Percentiles rank a stretch among this genome's conserved stretches.
Evolutionary conservation across 2,888 invertebrate species (phyloP).

Genomic region (Megalurothrips usitatus): DNA sequence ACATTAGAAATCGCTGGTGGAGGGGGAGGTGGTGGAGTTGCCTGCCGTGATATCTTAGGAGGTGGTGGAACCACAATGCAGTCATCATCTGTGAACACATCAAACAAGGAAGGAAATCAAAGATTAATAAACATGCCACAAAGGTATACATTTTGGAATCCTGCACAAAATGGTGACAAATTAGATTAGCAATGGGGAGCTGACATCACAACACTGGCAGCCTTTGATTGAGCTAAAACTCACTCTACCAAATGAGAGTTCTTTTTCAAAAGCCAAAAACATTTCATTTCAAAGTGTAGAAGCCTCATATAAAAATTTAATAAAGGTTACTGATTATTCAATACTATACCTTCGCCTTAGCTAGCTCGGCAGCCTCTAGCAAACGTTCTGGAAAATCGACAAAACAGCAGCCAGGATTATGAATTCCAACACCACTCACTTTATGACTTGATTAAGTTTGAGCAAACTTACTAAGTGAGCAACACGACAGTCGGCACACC

Average conservation of each 20-base stretch:
- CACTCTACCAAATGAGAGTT: constrained; percentile 5
- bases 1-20: constrained; percentile 43
- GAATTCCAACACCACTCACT: constrained; percentile 34
- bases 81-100: constrained; percentile 33
- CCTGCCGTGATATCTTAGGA: constrained; percentile 45
- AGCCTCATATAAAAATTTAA: background rate
- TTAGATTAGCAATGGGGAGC: too few relatives aligned
- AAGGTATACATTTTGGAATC: constrained; percentile 29
- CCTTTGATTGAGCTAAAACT: constrained; percentile 35
- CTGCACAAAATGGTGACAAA: constrained; percentile 28
- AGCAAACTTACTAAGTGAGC: too few relatives aligned
- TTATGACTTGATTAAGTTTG: background rate
- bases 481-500: constrained; percentile 5
- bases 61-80: constrained; percentile 44
- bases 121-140: constrained; percentile 32
- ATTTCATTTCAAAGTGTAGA: background rate
- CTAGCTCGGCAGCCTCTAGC: constrained; percentile 30
- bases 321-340: constrained; percentile 21
- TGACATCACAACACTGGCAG: background rate
- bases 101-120: constrained; percentile 34
- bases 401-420: constrained; percentile 41
- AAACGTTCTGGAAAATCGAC: constrained; percentile 41
- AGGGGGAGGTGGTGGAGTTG: constrained; percentile 42
- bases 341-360: constrained; percentile 30
- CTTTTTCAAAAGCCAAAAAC: background rate